These are phyloP conservation scores for Micromussa lordhowensis DNA, from an alignment of 92 coral and sea anemone species.

Conservation along the genomic window DNA sequence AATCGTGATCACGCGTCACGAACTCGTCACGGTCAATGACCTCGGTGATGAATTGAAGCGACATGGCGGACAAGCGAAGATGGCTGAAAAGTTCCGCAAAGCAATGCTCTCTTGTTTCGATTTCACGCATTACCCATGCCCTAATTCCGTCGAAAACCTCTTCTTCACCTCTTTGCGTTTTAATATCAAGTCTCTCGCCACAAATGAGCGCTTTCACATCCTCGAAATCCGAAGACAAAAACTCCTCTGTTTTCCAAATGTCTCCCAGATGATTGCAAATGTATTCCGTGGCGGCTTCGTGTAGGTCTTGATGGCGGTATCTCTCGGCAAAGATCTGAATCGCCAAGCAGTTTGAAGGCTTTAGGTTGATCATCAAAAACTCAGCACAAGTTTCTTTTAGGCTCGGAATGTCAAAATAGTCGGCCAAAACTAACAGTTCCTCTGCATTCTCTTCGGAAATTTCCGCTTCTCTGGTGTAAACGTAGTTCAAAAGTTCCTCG, in stretches of 20 bases:
- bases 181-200: slow-evolving; percentile 21
- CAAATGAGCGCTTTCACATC: slow-evolving; percentile 30
- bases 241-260: slow-evolving; percentile 40
- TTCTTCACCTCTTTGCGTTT: slow-evolving; percentile 49
- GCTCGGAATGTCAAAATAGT: slow-evolving; percentile 29
- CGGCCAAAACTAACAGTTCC: slow-evolving; percentile 9
- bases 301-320: slow-evolving; percentile 9
- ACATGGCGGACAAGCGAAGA: slow-evolving; percentile 38
- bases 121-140: slow-evolving; percentile 23
- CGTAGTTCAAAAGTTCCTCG: slow-evolving; percentile 32
- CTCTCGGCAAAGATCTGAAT: slow-evolving; percentile 33
- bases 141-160: slow-evolving; percentile 38
- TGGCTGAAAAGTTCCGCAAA: slow-evolving; percentile 32
- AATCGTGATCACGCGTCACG: slow-evolving; percentile 36
- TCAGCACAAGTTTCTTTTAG: slow-evolving; percentile 41
- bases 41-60: slow-evolving; percentile 9
- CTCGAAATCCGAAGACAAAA: slow-evolving; percentile 3
- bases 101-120: slow-evolving; percentile 6
- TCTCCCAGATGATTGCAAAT: slow-evolving; percentile 33
- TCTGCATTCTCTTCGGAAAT: slow-evolving; percentile 25
- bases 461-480: slow-evolving; percentile 42
- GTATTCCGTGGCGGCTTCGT: slow-evolving; percentile 39
- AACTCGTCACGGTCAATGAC: slow-evolving; percentile 32
- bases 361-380: slow-evolving; percentile 21
- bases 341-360: slow-evolving; percentile 41